Evolutionary conservation across 2,888 invertebrate species (phyloP), one percentile per base, ranked within the genome.

Genomic region (Diarsia brunnea): DNA sequence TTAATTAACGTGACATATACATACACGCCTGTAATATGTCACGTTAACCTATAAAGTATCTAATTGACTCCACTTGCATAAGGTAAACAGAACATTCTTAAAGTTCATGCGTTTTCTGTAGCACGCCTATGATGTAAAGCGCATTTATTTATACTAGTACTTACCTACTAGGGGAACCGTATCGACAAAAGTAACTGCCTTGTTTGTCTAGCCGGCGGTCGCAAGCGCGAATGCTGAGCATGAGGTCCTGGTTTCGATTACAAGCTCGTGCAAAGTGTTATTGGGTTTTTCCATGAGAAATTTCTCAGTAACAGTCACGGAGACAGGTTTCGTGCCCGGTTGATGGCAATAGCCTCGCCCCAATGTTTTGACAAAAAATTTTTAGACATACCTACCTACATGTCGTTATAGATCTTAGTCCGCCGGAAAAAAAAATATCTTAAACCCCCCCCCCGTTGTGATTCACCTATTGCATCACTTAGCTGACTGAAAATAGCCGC

Each of bases 1-100:
- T 74, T 74, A 84, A 81, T 84, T 74, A 81, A 71, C 67, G 55
- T 60, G 64, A 70, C 79, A 79, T 79, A 79, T 68, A 73, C 43
- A n/a, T n/a, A 11, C 71, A 38, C 38, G 38, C 38, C 38, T 38
- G 38, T 38, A 8, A 38, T 7, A 38, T 38, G 38, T 38, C 38
- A 38, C 38, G 7, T 38, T 38, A 63, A 84, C 64, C 67, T 74
- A 69, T 61, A 43, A 61, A 73, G 53, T 16, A 78, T 65, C 43
- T 66, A 55, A 58, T 75, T 79, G 64, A 75, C 68, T 75, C 19
- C 58, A 68, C 75, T 81, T 75, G 81, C 68, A 69, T 43, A 49
- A 65, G 64, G n/a, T 74, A 75, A 70, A 76, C 47, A 67, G 64
- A 79, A 75, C 45, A 76, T 64, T 69, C 53, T n/a, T 75, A 81